Base-by-base conservation (phyloP, 1,140 invertebrate genomes). In the Apis dorsata region DNA sequence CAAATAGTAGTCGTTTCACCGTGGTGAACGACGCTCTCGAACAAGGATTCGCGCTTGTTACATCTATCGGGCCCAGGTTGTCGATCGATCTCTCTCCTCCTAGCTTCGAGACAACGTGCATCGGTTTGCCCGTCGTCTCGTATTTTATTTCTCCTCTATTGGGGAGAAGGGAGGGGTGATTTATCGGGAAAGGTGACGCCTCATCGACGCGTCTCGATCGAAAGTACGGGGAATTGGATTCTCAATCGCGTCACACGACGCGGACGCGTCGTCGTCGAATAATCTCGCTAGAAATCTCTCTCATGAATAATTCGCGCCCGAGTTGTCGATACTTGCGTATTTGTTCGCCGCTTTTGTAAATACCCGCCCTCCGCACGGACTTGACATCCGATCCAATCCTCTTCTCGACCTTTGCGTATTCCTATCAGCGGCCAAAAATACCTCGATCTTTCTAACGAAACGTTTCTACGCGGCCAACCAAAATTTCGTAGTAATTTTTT, bases 281-380 rank as follows among this genome's bases (percentile, higher is more conserved):
- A 88, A 88, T 88, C 86, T 88, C 80, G 65, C n/a, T 68, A 75
- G 80, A 80, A 88, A 85, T 88, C 86, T 85, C 71, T 71, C 87
- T 88, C 87, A 88, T 88, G 87, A 88, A 88, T 88, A 88, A 88
- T 88, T 88, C 87, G 83, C 24, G 19, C 65, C 7, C 53, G 51
- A 73, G 57, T 68, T 79, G 73, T 79, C 72, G 76, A 88, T 79
- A 62, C 63, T 66, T 53, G 75, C 83, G 71, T 81, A 76, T 87
- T 79, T 82, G 79, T 74, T 68, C 62, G 28, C 8, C 86, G 76
- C 57, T 59, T 59, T 75, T 86, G 85, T 87, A 87, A 86, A 81
- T 73, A 70, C 68, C 51, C 69, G n/a, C 68, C 13, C 13, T 49
- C 1, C 21, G 21, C 44, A 13, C 62, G 60, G 49, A 53, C 55